These are phyloP conservation scores for Drosophila hamatofila DNA, from an alignment of 2,888 invertebrate species.

Conservation along the genomic window DNA sequence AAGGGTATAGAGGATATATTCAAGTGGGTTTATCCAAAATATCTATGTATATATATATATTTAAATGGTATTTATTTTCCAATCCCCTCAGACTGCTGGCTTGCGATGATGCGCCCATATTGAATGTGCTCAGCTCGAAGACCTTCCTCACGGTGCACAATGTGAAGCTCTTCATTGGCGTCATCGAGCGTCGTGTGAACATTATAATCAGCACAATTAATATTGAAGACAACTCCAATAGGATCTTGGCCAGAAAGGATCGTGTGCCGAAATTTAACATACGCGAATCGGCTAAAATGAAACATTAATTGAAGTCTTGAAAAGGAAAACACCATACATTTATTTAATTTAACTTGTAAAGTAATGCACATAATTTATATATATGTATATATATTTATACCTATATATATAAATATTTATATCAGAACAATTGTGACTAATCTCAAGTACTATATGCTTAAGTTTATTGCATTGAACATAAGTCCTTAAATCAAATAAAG, in stretches of 20 bases:
- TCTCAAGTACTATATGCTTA: constrained; percentile 38
- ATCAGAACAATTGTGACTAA: constrained; percentile 56
- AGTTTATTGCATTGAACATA: constrained; percentile 40
- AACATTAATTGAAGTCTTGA: constrained; percentile 53
- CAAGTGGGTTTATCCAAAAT: constrained; percentile 50
- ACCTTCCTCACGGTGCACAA: constrained; percentile 91
- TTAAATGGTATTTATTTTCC: background rate
- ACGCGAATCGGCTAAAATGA: constrained; percentile 83
- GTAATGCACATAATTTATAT: constrained; percentile 28
- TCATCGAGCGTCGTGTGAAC: constrained; percentile 90
- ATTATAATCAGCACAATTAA: constrained; percentile 81
- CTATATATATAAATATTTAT: constrained; percentile 8
- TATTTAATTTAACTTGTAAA: constrained; percentile 36
- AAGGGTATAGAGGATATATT: constrained; percentile 86
- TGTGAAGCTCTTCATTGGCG: constrained; percentile 92
- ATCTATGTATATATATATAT: background rate
- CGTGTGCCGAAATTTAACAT: constrained; percentile 85
- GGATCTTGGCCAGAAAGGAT: constrained; percentile 84
- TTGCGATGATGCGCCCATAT: constrained; percentile 90
- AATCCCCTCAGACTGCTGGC: constrained; percentile 87
- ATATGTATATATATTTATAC: constrained; percentile 2
- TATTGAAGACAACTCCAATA: constrained; percentile 82
- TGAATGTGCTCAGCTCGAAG: constrained; percentile 90
- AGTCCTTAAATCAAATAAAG: constrained; percentile 9
- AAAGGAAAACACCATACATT: constrained; percentile 25